Evolutionary conservation across 2,113 vertebrate species (phyloP).

Genomic region (Butastur rufipennis): DNA sequence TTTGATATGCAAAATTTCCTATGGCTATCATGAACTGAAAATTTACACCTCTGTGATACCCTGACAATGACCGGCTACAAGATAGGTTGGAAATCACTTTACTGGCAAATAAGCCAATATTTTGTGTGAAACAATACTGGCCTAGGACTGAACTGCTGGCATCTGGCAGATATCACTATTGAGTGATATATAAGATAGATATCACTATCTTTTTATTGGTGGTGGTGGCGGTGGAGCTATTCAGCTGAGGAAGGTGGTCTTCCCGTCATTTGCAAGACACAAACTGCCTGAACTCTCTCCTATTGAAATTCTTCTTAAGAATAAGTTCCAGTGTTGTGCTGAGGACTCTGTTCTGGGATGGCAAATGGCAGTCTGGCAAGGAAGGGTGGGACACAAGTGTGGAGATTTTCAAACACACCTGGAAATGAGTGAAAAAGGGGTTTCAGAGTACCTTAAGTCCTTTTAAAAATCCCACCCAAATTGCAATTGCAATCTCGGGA

Average conservation of each 20-base stretch:
- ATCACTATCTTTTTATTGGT: neutral
- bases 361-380: neutral
- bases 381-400: neutral
- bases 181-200: neutral
- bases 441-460: neutral
- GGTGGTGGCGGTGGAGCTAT: neutral
- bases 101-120: neutral
- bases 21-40: neutral
- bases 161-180: neutral
- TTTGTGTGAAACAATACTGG: neutral
- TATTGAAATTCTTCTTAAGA: neutral
- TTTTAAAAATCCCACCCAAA: neutral
- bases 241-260: neutral
- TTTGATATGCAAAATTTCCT: neutral
- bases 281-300: neutral
- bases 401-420: neutral
- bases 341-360: neutral
- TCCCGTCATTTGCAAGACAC: neutral
- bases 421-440: neutral
- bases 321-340: neutral
- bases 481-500: neutral
- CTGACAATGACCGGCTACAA: fast-evolving
- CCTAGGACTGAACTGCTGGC: neutral
- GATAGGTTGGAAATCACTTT: neutral
- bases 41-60: neutral